Evolutionary conservation across 2,888 invertebrate species (phyloP).

Genomic region (Sesamia inferens): DNA sequence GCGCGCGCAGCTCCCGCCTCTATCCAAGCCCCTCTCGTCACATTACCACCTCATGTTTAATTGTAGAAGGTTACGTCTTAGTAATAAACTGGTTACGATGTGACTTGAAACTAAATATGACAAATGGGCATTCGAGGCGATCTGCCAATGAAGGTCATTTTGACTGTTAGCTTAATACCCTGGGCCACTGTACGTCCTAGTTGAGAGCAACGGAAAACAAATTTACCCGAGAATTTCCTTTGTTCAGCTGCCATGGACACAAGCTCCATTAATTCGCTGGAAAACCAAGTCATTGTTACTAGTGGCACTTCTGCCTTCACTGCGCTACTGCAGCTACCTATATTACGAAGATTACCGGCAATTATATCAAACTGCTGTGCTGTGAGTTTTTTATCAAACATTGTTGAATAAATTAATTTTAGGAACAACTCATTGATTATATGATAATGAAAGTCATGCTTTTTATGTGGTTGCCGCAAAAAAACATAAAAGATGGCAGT

Average conservation of each 20-base stretch:
- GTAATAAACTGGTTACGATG: background rate
- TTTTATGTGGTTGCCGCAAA: constrained; percentile 29
- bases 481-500: constrained; percentile 46
- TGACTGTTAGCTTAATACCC: too few relatives aligned
- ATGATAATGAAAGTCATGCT: constrained; percentile 62
- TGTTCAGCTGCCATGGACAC: background rate
- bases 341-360: constrained; percentile 64
- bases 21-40: constrained; percentile 7
- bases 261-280: too few relatives aligned
- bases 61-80: background rate
- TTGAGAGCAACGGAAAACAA: too few relatives aligned
- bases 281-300: background rate
- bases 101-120: too few relatives aligned
- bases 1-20: constrained; percentile 42
- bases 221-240: background rate
- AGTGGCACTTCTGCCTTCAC: constrained; percentile 40
- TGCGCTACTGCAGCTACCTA: constrained; percentile 37
- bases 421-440: constrained; percentile 60
- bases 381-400: constrained; percentile 59
- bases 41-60: background rate
- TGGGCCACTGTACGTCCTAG: background rate
- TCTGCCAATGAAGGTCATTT: too few relatives aligned
- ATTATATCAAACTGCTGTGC: constrained; percentile 62
- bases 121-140: too few relatives aligned
- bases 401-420: constrained; percentile 67